phyloP scores from a whole-genome alignment of 2,888 invertebrate species.

The Schizotus pectinicornis region DNA sequence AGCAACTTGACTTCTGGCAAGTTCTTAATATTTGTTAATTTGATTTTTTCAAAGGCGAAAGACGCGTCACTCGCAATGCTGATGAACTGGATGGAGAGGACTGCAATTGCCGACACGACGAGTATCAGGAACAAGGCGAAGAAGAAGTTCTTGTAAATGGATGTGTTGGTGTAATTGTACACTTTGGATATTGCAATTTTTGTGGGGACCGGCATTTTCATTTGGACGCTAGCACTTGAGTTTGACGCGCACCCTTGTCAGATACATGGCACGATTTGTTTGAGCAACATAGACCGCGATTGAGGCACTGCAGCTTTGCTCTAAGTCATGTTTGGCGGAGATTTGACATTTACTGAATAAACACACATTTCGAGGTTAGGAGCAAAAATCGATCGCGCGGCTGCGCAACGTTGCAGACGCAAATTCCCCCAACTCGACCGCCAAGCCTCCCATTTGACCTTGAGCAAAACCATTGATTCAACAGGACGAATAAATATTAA shows the following conservation, averaged over 20 bases:
- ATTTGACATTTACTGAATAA: slow-evolving; percentile 29
- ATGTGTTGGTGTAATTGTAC: slow-evolving; percentile 39
- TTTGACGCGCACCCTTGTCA: slow-evolving; percentile 32
- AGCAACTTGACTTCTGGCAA: slow-evolving; percentile 56
- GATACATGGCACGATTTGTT: slow-evolving; percentile 43
- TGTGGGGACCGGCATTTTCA: slow-evolving; percentile 44
- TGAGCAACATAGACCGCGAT: neutral
- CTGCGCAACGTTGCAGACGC: neutral
- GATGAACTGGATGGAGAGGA: slow-evolving; percentile 47
- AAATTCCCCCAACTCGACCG: neutral
- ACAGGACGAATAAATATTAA: too few species aligned
- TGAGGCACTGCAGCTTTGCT: slow-evolving; percentile 11
- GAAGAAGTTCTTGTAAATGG: slow-evolving; percentile 64
- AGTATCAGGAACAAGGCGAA: slow-evolving; percentile 66
- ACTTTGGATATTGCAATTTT: slow-evolving; percentile 42
- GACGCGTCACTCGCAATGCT: slow-evolving; percentile 60
- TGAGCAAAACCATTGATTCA: too few species aligned
- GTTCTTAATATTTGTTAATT: slow-evolving; percentile 59
- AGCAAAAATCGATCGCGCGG: slow-evolving; percentile 1
- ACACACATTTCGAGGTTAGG: slow-evolving; percentile 29
- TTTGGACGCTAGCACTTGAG: slow-evolving; percentile 22
- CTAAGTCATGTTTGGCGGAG: slow-evolving; percentile 24
- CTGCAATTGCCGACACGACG: slow-evolving; percentile 64
- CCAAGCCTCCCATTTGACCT: too few species aligned
- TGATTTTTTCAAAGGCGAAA: slow-evolving; percentile 61